Evolutionary conservation across 2,888 invertebrate genomes (phyloP), one percentile per base, ranked within the genome.

Genomic region (Leucania comma): DNA sequence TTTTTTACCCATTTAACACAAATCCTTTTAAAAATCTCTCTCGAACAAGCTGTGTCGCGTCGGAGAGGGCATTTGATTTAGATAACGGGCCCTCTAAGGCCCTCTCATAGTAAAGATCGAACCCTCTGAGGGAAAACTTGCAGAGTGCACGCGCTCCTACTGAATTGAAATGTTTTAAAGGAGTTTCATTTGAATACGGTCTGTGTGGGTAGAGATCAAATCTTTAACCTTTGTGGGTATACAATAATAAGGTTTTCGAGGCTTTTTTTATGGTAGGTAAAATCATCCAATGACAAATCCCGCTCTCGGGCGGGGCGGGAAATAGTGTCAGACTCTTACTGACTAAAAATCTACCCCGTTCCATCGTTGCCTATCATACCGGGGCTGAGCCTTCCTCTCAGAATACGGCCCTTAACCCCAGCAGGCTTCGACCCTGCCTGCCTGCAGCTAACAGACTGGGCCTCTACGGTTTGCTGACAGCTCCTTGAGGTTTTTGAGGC

Each of bases 61-160:
- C 78, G 70, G 75, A 72, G 80, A 82, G 89, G 87, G 87, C 83
- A 84, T 88, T 87, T 90, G 89, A 90, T 90, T 89, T 89, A 89
- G 90, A 88, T 88, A 88, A 86, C 82, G 79, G 82, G 61, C 86
- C 86, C 83, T 73, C 53, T 68, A 68, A 78, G 78, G 69, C 68
- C 75, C 72, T 69, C 84, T 85, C 78, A 68, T 53, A 68, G 53
- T 56, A 73, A 69, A 74, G 72, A 73, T 78, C 67, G 77, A 71
- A 69, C 69, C 81, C 85, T 74, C 35, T 29, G 65, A 78, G 59
- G 53, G 51, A 57, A 54, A 62, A 54, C 57, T 72, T 68, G 72
- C 65, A 78, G 74, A 38, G 57, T 60, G 75, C 57, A 65, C 38
- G 53, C 42, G 35, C 8, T 42, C 65, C 66, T 64, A 68, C 66